Conservation (phyloP, 2,888 invertebrate species). For the Bedellia somnulentella region DNA sequence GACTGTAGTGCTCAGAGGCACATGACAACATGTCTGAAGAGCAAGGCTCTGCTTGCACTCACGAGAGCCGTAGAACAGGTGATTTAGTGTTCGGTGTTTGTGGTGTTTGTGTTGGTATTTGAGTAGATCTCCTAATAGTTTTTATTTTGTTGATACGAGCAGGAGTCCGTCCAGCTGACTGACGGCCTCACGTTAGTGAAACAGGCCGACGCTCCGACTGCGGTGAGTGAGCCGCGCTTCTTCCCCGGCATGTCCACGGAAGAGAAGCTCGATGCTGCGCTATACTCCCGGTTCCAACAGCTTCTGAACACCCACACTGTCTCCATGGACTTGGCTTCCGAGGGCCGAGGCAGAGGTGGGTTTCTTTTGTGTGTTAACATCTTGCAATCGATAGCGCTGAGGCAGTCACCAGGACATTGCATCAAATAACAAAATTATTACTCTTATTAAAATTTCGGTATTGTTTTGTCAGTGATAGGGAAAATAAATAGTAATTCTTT, state of each 20-base stretch:
- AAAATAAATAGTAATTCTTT: no score
- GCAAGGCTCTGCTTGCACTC: constrained; percentile 61
- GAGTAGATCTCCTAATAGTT: no score
- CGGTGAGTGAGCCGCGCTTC: constrained; percentile 59
- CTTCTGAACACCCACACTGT: constrained; percentile 67
- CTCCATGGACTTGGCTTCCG: constrained; percentile 61
- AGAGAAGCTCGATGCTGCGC: constrained; percentile 56
- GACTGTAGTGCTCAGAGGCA: constrained; percentile 65
- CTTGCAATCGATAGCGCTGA: no score
- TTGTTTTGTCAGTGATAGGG: no score
- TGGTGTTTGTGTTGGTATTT: constrained; percentile 18
- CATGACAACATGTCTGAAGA: constrained; percentile 63
- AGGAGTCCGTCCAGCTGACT: constrained; percentile 63
- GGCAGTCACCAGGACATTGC: no score
- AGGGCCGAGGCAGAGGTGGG: constrained; percentile 56
- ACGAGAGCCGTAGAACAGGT: constrained; percentile 64
- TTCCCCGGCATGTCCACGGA: constrained; percentile 56
- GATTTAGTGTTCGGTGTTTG: constrained; percentile 15
- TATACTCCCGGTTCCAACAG: constrained; percentile 57
- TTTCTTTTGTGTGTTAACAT: no score
- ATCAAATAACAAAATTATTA: no score
- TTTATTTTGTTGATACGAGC: no score
- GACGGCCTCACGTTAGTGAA: constrained; percentile 64
- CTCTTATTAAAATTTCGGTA: no score
- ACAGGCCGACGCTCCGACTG: constrained; percentile 55